Evolutionary conservation across 1,140 invertebrate genomes (phyloP), one percentile per base, ranked within the genome.

Genomic region (Centruroides vittatus): DNA sequence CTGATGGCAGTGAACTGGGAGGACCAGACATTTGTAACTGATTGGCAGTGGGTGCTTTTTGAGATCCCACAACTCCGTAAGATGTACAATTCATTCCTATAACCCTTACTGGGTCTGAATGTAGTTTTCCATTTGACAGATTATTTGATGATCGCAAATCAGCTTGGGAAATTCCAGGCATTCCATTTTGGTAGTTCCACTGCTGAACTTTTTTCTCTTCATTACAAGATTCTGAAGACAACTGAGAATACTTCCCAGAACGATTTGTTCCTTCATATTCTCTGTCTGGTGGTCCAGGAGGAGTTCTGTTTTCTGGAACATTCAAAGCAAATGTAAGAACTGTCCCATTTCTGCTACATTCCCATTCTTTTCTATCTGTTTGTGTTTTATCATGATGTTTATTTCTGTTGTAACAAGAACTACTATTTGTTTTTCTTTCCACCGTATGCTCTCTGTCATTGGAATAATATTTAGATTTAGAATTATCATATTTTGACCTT

Each of bases 1-100:
- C 59, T 61, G 59, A 61, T 36, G 58, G 58, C 35, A 59, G 55
- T 61, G 58, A 57, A 12, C 59, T 60, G 55, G 55, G 64, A 61
- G 55, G 66, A 60, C 49, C 66, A 63, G 57, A 64, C 64, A 57
- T 66, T 61, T 59, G 66, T 65, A 36, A 64, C 60, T 58, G 58
- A 52, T 60, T 59, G 6, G 57, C 62, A 59, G 60, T 64, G 10
- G 62, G 62, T 36, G 62, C 62, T 41, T 49, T 13, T 12, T 46
- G 58, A 47, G 34, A 55, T 41, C 41, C 41, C 41, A 41, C 41
- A 41, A 41, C 41, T 41, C 41, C 41, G 8, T 41, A 41, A 41
- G 41, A 41, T 41, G 41, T 3, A 41, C 41, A 41, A 41, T 5
- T 41, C 41, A 41, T 41, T 41, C 41, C 41, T 41, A 41, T 41